These are phyloP conservation scores for Xiphias gladius DNA, from an alignment of 2,113 vertebrate genomes.

Conservation along the genomic window DNA sequence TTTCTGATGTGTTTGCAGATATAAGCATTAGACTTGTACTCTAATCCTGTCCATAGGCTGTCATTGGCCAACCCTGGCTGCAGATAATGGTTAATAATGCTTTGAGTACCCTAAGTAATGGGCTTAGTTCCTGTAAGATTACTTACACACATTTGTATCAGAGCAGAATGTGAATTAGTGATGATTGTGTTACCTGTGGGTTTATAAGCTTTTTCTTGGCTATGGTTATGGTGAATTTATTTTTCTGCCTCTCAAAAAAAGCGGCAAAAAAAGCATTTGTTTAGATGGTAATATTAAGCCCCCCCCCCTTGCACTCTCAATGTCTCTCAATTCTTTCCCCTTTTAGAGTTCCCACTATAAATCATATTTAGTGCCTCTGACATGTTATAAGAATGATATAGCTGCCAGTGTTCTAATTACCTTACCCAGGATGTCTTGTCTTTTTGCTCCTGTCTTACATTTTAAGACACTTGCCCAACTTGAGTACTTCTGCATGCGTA, in stretches of 20 bases:
- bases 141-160: slow-evolving; percentile 37
- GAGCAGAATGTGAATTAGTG: slow-evolving; percentile 8
- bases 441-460: slow-evolving; percentile 52
- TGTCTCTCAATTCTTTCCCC: slow-evolving; percentile 46
- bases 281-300: slow-evolving; percentile 44
- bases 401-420: slow-evolving; percentile 68
- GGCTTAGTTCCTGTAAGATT: slow-evolving; percentile 46
- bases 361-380: slow-evolving; percentile 73
- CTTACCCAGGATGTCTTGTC: slow-evolving; percentile 42
- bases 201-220: slow-evolving; percentile 18
- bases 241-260: slow-evolving; percentile 33
- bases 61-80: slow-evolving; percentile 37
- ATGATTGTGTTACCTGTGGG: slow-evolving; percentile 12
- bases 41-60: slow-evolving; percentile 74
- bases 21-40: slow-evolving; percentile 60
- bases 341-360: slow-evolving; percentile 66
- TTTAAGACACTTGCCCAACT: slow-evolving; percentile 37
- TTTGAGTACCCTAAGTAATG: slow-evolving; percentile 47
- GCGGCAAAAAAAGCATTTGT: slow-evolving; percentile 28
- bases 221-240: slow-evolving; percentile 28
- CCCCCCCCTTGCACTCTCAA: slow-evolving; percentile 34
- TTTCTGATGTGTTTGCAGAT: slow-evolving; percentile 78
- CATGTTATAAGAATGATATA: slow-evolving; percentile 62
- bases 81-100: slow-evolving; percentile 65
- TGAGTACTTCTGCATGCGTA: slow-evolving; percentile 12